Evolutionary conservation across 2,797 vertebrate genomes (phyloP).

Genomic region (Lepilemur septentrionalis): DNA sequence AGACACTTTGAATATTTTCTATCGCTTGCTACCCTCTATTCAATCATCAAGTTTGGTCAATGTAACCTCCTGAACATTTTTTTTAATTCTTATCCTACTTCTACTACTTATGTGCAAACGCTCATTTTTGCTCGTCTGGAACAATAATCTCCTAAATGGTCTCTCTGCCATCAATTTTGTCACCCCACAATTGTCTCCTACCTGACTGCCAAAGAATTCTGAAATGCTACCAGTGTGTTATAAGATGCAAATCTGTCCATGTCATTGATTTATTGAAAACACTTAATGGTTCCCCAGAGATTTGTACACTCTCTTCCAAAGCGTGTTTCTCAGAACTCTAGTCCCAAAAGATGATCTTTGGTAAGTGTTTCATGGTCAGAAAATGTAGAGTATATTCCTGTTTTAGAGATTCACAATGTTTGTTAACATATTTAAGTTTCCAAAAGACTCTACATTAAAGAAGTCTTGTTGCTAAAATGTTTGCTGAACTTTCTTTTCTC

Average conservation of each 20-base stretch:
- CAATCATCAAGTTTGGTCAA: background rate
- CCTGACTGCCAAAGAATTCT: background rate
- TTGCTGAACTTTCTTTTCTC: background rate
- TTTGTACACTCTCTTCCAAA: background rate
- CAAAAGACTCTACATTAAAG: background rate
- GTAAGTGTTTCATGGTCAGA: background rate
- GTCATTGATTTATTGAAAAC: background rate
- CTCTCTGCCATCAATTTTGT: background rate
- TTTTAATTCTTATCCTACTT: background rate
- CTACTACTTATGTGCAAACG: background rate
- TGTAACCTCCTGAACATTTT: background rate
- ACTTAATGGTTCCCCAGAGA: background rate
- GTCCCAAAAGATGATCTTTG: background rate
- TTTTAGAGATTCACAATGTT: background rate
- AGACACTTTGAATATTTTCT: background rate
- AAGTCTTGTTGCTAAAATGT: background rate
- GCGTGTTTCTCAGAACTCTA: background rate
- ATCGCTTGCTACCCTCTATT: background rate
- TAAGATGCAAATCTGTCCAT: background rate
- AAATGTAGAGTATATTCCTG: background rate
- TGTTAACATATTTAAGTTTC: conserved; percentile 2
- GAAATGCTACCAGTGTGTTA: background rate
- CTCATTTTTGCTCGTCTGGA: background rate
- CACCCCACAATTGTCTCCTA: background rate
- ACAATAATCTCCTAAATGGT: background rate